Conservation (phyloP, 2,888 invertebrate species). For the Latrodectus hesperus region DNA sequence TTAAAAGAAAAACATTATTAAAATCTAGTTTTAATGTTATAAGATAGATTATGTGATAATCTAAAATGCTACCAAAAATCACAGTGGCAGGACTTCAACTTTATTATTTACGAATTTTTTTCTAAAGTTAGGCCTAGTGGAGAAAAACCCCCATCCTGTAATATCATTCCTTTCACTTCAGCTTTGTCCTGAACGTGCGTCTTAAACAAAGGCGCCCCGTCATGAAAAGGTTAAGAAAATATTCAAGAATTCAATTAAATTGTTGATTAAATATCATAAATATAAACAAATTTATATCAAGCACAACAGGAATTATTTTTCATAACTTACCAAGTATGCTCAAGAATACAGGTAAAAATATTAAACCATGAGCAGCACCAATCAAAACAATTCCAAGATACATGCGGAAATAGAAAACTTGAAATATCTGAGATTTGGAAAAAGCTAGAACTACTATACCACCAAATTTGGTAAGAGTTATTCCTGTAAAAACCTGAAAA, state of each 20-base stretch:
- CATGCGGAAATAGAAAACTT: slow-evolving; percentile 95
- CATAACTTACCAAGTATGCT: slow-evolving; percentile 87
- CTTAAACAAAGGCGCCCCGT: too few species aligned
- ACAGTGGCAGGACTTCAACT: too few species aligned
- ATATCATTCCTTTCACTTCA: too few species aligned
- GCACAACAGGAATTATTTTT: neutral
- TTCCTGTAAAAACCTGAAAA: slow-evolving; percentile 90
- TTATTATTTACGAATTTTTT: too few species aligned
- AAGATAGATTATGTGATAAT: too few species aligned
- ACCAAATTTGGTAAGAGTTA: slow-evolving; percentile 93
- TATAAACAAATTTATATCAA: neutral
- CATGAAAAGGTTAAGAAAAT: too few species aligned
- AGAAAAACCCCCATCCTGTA: too few species aligned
- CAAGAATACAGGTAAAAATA: slow-evolving; percentile 97
- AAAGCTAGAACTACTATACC: slow-evolving; percentile 97
- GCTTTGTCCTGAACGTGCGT: too few species aligned
- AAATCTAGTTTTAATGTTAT: too few species aligned
- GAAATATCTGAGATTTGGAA: slow-evolving; percentile 97
- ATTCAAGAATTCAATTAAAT: neutral
- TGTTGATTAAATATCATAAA: neutral
- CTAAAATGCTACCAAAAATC: too few species aligned
- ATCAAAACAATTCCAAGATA: slow-evolving; percentile 97
- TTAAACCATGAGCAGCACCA: slow-evolving; percentile 96
- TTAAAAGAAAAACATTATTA: too few species aligned
- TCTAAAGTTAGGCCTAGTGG: too few species aligned